Evolutionary conservation across 2,113 vertebrate genomes (phyloP), one percentile per base, ranked within the genome.

Genomic region (Neodontobutis hainanensis): DNA sequence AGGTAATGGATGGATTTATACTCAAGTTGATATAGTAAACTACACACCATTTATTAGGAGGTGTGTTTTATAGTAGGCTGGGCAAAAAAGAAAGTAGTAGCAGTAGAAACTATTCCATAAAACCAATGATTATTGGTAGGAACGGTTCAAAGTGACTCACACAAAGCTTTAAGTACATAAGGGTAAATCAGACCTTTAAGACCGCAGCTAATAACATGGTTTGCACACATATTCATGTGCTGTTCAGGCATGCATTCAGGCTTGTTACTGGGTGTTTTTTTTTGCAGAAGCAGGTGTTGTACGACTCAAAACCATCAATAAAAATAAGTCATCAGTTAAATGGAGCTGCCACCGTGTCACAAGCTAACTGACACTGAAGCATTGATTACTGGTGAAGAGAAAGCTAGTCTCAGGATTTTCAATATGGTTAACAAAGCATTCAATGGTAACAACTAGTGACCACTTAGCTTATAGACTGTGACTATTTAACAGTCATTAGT

Each of bases 1-100:
- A 72, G 70, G 78, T 82, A 81, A 87, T 74, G 71, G 75, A 78
- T 77, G 78, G 62, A 60, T 68, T 73, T 48, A 57, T 19, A 15
- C 38, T 15, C 8, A 65, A 73, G 63, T 77, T 48, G 62, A 80
- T 52, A 34, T 70, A 70, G 61, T 62, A 19, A 43, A 16, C 34
- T 9, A 47, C n/a, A 36, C 70, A 56, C 61, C 51, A 34, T 68
- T 82, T 69, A 72, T 51, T 35, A 8, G 14, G 42, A 71, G 59
- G 44, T 44, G 68, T 60, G 66, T 51, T 65, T 52, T 56, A 50
- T 66, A 61, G 70, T 66, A 61, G 56, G 27, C 11, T 2, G 11
- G 27, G 48, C 38, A 46, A 38, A 66, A 71, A 3, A 27, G 27
- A 43, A 74, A 65, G n/a, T 34, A 12, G 27, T 12, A 69, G 58